Conservation (phyloP, 2,797 vertebrate species). For the Peromyscus attwateri region DNA sequence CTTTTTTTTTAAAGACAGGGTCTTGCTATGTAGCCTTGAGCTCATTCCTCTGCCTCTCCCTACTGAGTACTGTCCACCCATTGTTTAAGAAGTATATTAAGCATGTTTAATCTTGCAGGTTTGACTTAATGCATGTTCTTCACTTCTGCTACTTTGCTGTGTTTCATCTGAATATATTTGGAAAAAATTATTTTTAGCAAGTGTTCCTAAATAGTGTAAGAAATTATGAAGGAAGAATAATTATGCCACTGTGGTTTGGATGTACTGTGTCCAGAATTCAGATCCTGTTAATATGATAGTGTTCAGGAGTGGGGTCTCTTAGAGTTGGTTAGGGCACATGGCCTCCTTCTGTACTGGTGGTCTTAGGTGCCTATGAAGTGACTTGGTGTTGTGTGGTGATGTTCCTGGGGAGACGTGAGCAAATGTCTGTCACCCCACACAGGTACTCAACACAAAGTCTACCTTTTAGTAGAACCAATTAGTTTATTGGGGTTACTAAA, state of each 20-base stretch:
- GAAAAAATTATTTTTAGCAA: neutral
- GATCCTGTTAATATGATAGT: neutral
- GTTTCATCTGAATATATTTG: constrained; percentile 49
- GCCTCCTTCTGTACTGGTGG: neutral
- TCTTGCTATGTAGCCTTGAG: neutral
- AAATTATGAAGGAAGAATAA: neutral
- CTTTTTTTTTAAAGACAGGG: neutral
- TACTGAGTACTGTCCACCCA: neutral
- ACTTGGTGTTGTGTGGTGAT: neutral
- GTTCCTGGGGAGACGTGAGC: neutral
- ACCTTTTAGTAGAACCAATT: neutral
- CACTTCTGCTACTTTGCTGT: neutral
- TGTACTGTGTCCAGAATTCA: neutral
- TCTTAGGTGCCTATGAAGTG: neutral
- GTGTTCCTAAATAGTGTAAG: constrained; percentile 19
- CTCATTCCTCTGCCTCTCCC: neutral
- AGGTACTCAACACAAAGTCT: neutral
- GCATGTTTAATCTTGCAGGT: constrained; percentile 10
- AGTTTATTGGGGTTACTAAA: too few species aligned
- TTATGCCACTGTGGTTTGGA: neutral
- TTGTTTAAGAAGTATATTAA: constrained; percentile 23
- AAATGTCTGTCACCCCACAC: neutral
- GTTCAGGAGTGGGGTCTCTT: neutral
- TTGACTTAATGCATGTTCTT: neutral
- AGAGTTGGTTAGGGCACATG: neutral